Percentiles rank a stretch among this genome's conserved stretches.
phyloP scores from a whole-genome alignment of 1,140 invertebrate genomes.

The Cyphomyrmex costatus region DNA sequence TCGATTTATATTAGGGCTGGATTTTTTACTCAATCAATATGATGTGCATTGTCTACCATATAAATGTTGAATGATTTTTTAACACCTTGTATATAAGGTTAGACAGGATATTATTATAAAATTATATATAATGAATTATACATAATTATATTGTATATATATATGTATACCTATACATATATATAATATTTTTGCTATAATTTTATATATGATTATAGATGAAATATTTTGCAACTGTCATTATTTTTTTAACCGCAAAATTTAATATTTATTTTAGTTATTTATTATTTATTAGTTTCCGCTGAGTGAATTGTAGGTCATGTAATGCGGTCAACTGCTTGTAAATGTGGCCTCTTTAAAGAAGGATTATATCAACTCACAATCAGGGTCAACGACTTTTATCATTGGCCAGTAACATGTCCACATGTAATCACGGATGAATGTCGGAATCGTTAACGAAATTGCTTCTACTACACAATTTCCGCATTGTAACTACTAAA shows the following conservation, averaged over 20 bases:
- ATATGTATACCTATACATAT: too few species aligned
- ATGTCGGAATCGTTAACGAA: not conserved
- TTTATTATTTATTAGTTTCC: not conserved
- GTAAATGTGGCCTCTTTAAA: constrained; percentile 18
- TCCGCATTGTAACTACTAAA: not conserved
- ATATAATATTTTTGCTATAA: too few species aligned
- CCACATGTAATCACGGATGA: not conserved
- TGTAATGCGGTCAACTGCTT: not conserved
- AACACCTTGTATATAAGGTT: too few species aligned
- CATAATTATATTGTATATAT: too few species aligned
- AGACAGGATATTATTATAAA: too few species aligned
- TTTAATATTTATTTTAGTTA: too few species aligned
- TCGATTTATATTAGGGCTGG: too few species aligned
- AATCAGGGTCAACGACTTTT: constrained; percentile 4
- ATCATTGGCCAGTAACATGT: not conserved
- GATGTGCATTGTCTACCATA: too few species aligned
- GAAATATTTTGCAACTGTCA: not conserved
- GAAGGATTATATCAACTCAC: not conserved
- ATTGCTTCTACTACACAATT: not conserved
- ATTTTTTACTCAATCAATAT: too few species aligned
- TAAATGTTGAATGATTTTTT: too few species aligned
- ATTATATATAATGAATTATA: too few species aligned
- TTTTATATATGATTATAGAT: too few species aligned
- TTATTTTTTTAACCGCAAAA: not conserved
- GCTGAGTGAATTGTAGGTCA: not conserved